Conservation (phyloP, 2,888 invertebrate genomes). For the Athalia cordata region DNA sequence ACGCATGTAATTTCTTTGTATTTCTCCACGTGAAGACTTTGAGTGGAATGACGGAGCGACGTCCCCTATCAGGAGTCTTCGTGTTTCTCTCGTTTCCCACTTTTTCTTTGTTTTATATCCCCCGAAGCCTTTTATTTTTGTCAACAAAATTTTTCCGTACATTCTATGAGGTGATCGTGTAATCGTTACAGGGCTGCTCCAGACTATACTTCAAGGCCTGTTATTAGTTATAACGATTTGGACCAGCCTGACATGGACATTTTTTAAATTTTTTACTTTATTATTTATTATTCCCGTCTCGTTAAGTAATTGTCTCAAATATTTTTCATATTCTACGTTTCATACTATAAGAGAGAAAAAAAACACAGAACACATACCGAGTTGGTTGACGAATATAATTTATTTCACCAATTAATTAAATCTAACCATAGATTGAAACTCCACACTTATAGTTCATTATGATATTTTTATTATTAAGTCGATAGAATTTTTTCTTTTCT, state of each 20-base stretch:
- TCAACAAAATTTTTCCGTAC: background rate
- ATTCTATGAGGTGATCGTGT: conserved; percentile 53
- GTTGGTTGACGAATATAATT: no score
- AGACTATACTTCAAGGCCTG: conserved; percentile 78
- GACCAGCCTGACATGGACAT: conserved; percentile 91
- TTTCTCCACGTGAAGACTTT: background rate
- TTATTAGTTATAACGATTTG: conserved; percentile 93
- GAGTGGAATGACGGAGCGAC: background rate
- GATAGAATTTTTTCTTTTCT: no score
- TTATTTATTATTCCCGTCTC: conserved; percentile 43
- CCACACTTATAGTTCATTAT: no score
- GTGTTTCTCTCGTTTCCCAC: background rate
- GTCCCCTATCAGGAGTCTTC: background rate
- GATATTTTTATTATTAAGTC: no score
- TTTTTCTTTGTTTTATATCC: background rate
- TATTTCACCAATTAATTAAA: no score
- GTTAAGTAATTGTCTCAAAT: conserved; percentile 48
- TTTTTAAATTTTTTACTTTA: conserved; percentile 75
- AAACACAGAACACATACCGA: no score
- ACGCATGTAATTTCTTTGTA: background rate
- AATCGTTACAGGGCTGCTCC: conserved; percentile 70
- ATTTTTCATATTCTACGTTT: no score
- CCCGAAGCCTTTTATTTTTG: no score
- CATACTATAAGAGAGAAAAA: no score
- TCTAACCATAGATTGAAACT: no score